Evolutionary conservation across 1,140 invertebrate genomes (phyloP), one percentile per base, ranked within the genome.

Genomic region (Belonocnema kinseyi): DNA sequence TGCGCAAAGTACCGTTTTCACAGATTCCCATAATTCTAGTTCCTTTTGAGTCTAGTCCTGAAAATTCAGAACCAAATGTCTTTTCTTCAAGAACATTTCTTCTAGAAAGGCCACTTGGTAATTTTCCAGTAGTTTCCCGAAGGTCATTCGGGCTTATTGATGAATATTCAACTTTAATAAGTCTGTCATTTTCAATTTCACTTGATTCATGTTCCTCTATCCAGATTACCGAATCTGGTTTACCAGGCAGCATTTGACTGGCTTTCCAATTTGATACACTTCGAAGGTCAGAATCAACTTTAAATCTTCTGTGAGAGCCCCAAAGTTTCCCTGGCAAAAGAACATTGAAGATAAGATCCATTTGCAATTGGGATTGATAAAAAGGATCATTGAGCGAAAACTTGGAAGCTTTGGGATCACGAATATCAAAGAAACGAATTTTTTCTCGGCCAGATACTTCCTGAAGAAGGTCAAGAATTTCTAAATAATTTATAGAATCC

Each of bases 1-100:
- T 98, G 17, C 97, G 97, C 73, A 98, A 90, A 53, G 96, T 96
- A 87, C 95, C 95, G 19, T 97, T 96, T 26, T 94, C 93, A 2
- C 93, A 86, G 91, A 96, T 94, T 21, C 94, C 94, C 94, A 96
- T 95, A 0, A 46, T 26, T 26, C 21, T 26, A 26, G 89, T 88
- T 16, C 95, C 95, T 72, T 82, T 83, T 7, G 73, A 72, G 71
- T 85, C 79, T 17, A 76, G 80, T 50, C 95, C 96, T 4, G 94
- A 92, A 85, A 94, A 94, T 84, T 96, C 96, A 50, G 96, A 93
- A 7, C 95, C 96, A 80, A 95, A 95, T 90, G 83, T 93, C 94
- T 76, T 93, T 92, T 93, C 17, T 93, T 90, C 3, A 93, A 87
- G n/a, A 94, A 88, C 52, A 92, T 92, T 21, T 85, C 87, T 2